Conservation (phyloP, 2,797 vertebrate genomes). For the Alca torda region DNA sequence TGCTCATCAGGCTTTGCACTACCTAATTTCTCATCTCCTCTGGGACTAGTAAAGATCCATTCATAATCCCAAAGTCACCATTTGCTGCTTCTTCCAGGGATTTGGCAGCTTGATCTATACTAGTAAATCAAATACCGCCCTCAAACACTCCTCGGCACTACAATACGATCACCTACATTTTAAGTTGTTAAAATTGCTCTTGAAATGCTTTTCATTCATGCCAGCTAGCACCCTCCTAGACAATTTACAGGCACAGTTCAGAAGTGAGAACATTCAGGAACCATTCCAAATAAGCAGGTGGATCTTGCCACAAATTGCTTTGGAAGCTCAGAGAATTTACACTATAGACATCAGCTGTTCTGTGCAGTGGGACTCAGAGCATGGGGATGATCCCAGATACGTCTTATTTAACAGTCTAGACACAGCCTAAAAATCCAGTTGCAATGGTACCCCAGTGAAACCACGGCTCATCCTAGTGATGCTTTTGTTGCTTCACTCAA, state of each 20-base stretch:
- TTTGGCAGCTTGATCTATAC: neutral
- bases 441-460: neutral
- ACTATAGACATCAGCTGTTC: neutral
- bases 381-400: neutral
- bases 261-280: conserved; percentile 14
- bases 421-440: neutral
- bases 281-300: conserved; percentile 13
- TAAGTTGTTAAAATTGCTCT: conserved; percentile 11
- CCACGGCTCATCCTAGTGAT: neutral
- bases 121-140: conserved; percentile 24
- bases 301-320: conserved; percentile 6
- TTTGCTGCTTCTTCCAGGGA: neutral
- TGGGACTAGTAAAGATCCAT: neutral
- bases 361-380: neutral
- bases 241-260: neutral
- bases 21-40: neutral
- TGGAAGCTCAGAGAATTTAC: conserved; percentile 1
- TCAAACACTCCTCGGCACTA: neutral
- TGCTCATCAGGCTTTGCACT: neutral
- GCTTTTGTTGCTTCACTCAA: neutral
- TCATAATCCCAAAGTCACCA: conserved; percentile 1
- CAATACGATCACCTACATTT: conserved; percentile 1
- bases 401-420: neutral
- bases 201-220: conserved; percentile 21
- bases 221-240: neutral